A percentile compares a stretch with the other conserved stretches of the same genome.
Conservation (phyloP, 1,140 invertebrate species). For the Doryteuthis pealeii region DNA sequence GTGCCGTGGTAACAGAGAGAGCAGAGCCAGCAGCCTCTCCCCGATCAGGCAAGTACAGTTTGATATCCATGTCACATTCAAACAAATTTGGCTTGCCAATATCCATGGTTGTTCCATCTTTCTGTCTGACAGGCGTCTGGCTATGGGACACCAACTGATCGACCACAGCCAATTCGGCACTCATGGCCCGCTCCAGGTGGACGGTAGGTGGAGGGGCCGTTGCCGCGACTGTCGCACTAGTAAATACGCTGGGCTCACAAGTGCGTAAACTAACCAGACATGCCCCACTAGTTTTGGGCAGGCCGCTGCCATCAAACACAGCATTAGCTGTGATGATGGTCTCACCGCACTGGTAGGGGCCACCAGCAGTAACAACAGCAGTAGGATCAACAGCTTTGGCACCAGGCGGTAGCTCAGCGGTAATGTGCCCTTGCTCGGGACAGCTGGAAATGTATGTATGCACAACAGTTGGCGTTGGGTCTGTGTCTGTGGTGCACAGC, state of each 20-base stretch:
- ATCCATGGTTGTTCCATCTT: not conserved
- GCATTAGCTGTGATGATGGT: not conserved
- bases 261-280: slow-evolving; percentile 1
- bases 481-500: not conserved
- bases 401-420: not conserved
- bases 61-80: slow-evolving; percentile 9
- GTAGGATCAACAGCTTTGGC: not conserved
- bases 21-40: not conserved
- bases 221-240: not conserved
- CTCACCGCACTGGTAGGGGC: not conserved
- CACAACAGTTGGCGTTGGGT: not conserved
- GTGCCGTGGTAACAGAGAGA: not conserved
- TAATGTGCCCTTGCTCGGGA: not conserved
- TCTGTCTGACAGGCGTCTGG: not conserved
- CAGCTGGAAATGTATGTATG: not conserved
- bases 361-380: not conserved
- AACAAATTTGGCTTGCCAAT: not conserved
- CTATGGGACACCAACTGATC: slow-evolving; percentile 2
- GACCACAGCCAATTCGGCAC: not conserved
- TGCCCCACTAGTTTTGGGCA: slow-evolving; percentile 1
- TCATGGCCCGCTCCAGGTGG: slow-evolving; percentile 1
- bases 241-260: slow-evolving; percentile 1
- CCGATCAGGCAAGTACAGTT: not conserved
- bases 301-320: not conserved
- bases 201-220: not conserved